A percentile compares a stretch with the other conserved stretches of the same genome.
phyloP scores from a whole-genome alignment of 2,113 vertebrate genomes.

The chimpanzee (Pan troglodytes) region NHGRI_mPanTro3-v2.1_pri NC_072398.2:164556501-164557000 shows the following conservation, averaged over 20 bases:
- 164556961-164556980: background rate
- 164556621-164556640: slow-evolving; percentile 22
- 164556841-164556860: background rate
- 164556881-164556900: background rate
- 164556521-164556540: slow-evolving; percentile 68
- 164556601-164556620: background rate
- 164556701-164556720: background rate
- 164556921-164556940: fast-evolving
- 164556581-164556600: background rate
- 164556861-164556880: background rate
- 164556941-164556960: background rate
- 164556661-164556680: background rate
- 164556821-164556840: background rate
- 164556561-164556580: slow-evolving; percentile 48
- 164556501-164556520: slow-evolving; percentile 55
- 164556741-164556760: background rate
- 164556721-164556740: background rate
- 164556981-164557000: background rate
- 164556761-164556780: background rate
- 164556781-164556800: background rate
- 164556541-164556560: slow-evolving; percentile 64
- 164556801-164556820: background rate
- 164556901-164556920: background rate
- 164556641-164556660: background rate
- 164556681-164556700: background rate